Evolutionary conservation across 2,888 invertebrate species (phyloP).

Genomic region (Meteorus colon): DNA sequence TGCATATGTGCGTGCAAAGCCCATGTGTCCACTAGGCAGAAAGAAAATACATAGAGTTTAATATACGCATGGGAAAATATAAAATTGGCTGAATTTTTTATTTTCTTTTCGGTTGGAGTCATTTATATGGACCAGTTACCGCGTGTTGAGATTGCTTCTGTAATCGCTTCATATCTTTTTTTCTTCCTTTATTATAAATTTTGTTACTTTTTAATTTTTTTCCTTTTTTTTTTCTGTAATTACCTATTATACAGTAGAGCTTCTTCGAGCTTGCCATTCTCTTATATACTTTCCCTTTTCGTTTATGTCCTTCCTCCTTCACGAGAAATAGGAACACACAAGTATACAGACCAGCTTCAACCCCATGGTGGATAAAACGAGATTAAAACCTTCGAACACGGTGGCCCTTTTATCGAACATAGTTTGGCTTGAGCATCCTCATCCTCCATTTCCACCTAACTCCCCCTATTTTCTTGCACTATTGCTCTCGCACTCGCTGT

Average conservation of each 20-base stretch:
- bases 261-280: not conserved
- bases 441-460: not conserved
- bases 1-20: not conserved
- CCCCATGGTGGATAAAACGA: constrained; percentile 38
- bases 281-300: constrained; percentile 14
- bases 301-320: constrained; percentile 9
- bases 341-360: constrained; percentile 2
- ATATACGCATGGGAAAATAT: constrained; percentile 60
- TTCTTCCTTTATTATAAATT: constrained; percentile 12
- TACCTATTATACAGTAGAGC: not conserved
- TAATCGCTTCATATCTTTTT: constrained; percentile 9
- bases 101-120: constrained; percentile 48
- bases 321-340: constrained; percentile 1
- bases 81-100: constrained; percentile 66
- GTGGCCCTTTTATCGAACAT: constrained; percentile 39
- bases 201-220: not conserved
- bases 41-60: constrained; percentile 50
- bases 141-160: constrained; percentile 61
- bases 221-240: constrained; percentile 4
- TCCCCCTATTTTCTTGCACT: not conserved
- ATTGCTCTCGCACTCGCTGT: constrained; percentile 13
- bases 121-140: constrained; percentile 65
- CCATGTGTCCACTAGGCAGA: constrained; percentile 45
- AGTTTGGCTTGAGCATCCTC: constrained; percentile 3
- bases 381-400: constrained; percentile 37